Evolutionary conservation across 35 echinoderm and acorn worm species (phyloP).

Genomic region (Apostichopus japonicus): DNA sequence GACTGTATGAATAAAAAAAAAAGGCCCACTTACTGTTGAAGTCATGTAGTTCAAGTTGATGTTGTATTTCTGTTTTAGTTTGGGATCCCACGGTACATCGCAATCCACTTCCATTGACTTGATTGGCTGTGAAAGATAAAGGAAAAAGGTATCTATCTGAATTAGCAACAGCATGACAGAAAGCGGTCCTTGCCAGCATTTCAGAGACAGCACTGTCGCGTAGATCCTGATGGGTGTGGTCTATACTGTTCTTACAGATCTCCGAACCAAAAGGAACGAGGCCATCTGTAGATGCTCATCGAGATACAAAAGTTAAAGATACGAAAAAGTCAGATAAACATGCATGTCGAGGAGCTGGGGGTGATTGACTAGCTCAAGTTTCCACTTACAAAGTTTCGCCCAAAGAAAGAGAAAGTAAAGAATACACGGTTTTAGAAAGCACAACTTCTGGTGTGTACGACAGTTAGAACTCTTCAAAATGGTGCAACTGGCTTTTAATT

Average conservation of each 20-base stretch:
- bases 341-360: not conserved
- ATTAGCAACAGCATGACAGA: not conserved
- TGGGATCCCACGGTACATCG: constrained; percentile 56
- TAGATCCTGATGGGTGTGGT: not conserved
- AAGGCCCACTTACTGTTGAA: constrained; percentile 71
- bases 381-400: no score
- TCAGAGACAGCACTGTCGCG: not conserved
- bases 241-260: no score
- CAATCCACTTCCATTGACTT: constrained; percentile 21
- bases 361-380: not conserved
- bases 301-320: no score
- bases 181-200: not conserved
- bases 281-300: no score
- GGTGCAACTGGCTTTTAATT: no score
- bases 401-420: no score
- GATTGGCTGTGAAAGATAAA: constrained; percentile 27
- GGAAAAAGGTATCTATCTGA: not conserved
- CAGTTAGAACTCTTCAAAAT: no score
- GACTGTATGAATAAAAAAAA: not conserved
- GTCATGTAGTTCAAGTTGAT: constrained; percentile 72
- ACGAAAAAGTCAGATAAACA: not conserved
- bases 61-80: constrained; percentile 73
- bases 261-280: no score
- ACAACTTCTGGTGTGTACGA: no score
- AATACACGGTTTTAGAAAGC: no score